Base-by-base conservation (phyloP, 2,797 vertebrate genomes). In the Pyrocephalus nanus region DNA sequence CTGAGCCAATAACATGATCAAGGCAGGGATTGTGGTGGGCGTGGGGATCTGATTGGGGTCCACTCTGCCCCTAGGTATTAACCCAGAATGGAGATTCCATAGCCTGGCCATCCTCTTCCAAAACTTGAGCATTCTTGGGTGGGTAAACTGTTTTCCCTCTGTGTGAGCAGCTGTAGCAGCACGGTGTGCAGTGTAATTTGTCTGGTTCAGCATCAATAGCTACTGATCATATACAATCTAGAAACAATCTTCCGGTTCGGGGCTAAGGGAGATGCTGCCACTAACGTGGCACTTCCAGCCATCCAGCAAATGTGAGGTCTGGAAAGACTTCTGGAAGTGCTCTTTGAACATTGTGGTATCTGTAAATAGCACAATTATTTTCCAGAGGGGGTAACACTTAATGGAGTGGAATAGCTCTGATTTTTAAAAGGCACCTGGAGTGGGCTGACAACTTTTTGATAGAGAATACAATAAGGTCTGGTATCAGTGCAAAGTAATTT, bases 141-240 rank as follows among this genome's bases (percentile, higher is more conserved):
- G 47, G 9, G 9, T 48, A 9, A 53, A 47, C 11, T 60, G 1
- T 77, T 66, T 74, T 27, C 29, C 55, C n/a, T n/a, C n/a, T n/a
- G n/a, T n/a, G n/a, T n/a, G n/a, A 50, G 48, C 88, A 79, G 38
- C 85, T 92, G 64, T 50, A n/a, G 54, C 55, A 58, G 23, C 38
- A 10, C 16, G 14, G 38, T 1, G 2, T 25, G 4, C 3, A 30
- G 45, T 69, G 62, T 26, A 21, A 43, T 80, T 71, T 60, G 70
- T 8, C 23, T 58, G 5, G 22, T 74, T 88, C 84, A 75, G 73
- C 66, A 86, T 53, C 74, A 50, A 20, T 72, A n/a, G 27, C n/a
- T 51, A 6, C 38, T 43, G 53, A 51, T 40, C 36, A 6, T 23
- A 1, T 4, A 14, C 5, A 1, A 3, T 26, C 38, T n/a, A 8